A percentile compares a stretch with the other conserved stretches of the same genome.
Conservation (phyloP, 1,140 invertebrate genomes). For the Probaryconus sp. region DNA sequence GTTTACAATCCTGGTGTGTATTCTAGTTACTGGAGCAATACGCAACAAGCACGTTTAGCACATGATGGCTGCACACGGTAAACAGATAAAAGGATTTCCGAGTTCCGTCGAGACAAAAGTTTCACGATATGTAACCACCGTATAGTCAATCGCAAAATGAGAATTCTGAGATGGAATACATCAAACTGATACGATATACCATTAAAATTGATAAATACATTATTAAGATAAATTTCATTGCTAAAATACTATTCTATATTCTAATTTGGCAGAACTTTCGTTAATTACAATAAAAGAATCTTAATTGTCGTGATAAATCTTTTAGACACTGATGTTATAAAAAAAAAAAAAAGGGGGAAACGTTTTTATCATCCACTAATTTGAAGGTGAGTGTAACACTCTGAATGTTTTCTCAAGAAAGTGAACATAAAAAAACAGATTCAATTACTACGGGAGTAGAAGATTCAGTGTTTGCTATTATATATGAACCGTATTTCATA, state of each 20-base stretch:
- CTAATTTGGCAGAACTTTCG: too few relatives aligned
- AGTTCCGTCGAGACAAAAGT: constrained; percentile 41
- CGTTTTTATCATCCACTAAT: not conserved
- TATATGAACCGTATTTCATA: not conserved
- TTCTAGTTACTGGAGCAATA: not conserved
- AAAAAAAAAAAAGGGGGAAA: too few relatives aligned
- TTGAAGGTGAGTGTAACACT: not conserved
- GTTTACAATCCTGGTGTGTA: not conserved
- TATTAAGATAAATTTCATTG: too few relatives aligned
- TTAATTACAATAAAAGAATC: too few relatives aligned
- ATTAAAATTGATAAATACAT: not conserved
- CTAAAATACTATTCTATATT: too few relatives aligned
- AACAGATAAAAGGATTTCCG: constrained; percentile 59
- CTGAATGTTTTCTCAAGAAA: not conserved
- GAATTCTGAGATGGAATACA: constrained; percentile 1
- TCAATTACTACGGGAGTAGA: not conserved
- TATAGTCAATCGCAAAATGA: not conserved
- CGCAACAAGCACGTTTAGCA: not conserved
- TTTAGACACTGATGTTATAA: too few relatives aligned
- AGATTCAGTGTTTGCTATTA: constrained; percentile 3
- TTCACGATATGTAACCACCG: constrained; percentile 23
- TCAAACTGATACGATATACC: not conserved
- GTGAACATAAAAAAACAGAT: not conserved
- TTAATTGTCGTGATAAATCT: too few relatives aligned
- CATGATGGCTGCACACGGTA: constrained; percentile 6